phyloP scores from a whole-genome alignment of 2,797 vertebrate species.

The Peromyscus nudipes region DNA sequence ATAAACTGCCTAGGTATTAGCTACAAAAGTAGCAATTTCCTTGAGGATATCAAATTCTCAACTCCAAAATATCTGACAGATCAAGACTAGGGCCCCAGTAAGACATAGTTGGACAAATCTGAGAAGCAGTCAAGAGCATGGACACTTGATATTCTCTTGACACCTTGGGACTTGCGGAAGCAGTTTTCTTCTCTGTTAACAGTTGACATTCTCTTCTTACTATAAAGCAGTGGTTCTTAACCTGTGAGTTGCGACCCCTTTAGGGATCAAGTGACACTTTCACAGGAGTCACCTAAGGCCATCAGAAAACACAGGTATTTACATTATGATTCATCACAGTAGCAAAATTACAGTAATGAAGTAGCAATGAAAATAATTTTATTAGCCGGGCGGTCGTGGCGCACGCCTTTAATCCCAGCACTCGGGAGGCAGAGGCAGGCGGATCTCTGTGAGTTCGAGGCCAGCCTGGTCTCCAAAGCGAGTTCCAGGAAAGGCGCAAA shows the following conservation, averaged over 20 bases:
- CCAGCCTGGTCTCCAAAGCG: too few relatives aligned
- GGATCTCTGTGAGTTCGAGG: too few relatives aligned
- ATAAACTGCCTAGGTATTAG: neutral
- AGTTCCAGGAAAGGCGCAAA: too few relatives aligned
- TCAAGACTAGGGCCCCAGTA: neutral
- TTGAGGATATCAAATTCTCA: neutral
- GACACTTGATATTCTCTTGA: neutral
- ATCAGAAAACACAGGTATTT: neutral
- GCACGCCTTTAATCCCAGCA: too few relatives aligned
- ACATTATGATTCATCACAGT: neutral
- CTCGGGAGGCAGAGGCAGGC: too few relatives aligned
- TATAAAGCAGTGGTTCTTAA: neutral
- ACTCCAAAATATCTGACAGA: neutral
- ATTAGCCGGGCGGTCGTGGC: too few relatives aligned
- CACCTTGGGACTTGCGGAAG: neutral
- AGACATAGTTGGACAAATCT: neutral
- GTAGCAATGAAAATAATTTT: neutral
- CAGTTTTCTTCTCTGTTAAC: neutral
- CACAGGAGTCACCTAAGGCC: neutral
- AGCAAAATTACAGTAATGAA: neutral
- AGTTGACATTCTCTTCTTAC: neutral
- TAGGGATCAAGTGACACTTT: neutral
- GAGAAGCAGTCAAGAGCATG: neutral
- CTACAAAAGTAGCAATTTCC: neutral
- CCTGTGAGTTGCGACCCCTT: neutral